Base-by-base conservation (phyloP, 2,797 vertebrate species). In the Knipowitschia caucasica region DNA sequence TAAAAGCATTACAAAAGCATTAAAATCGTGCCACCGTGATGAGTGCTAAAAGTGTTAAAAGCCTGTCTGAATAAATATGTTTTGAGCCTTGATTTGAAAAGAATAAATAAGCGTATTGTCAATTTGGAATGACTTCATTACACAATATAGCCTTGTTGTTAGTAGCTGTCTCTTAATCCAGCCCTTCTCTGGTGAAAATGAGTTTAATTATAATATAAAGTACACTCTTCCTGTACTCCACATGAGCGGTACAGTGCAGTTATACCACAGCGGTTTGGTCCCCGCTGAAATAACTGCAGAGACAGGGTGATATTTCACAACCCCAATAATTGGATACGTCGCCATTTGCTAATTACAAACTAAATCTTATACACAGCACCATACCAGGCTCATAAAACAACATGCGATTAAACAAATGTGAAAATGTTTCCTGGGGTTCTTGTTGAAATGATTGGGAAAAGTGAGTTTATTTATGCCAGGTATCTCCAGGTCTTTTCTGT, bases 311-410 rank as follows among this genome's bases (percentile, higher is more conserved):
- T 86, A 82, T 83, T 85, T 86, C 74, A 81, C 65, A 77, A 80
- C 77, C 70, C 61, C 75, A 75, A 80, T 87, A 86, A 89, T 80
- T 88, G 80, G 82, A 85, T 81, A 81, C 11, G 82, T 84, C 78
- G 86, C 73, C 75, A 71, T 77, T 73, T 78, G 72, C 72, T 89
- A 87, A 88, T 88, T 89, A 83, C 77, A 81, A 83, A 69, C 75
- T 87, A 85, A 88, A 88, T 89, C 82, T 87, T 80, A 76, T 49
- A 67, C 4, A 21, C 50, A 52, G 66, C 7, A 1, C 53, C 39
- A 56, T 56, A 59, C 40, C 50, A 50, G 18, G 54, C 71, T 69
- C 67, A 74, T 74, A 50, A 72, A 65, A 68, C 43, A 55, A 38
- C 39, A 38, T 49, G 50, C 42, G 38, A 24, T 35, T 3, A 3